Base-by-base conservation (phyloP, 2,888 invertebrate genomes). In the Lampropteryx suffumata region DNA sequence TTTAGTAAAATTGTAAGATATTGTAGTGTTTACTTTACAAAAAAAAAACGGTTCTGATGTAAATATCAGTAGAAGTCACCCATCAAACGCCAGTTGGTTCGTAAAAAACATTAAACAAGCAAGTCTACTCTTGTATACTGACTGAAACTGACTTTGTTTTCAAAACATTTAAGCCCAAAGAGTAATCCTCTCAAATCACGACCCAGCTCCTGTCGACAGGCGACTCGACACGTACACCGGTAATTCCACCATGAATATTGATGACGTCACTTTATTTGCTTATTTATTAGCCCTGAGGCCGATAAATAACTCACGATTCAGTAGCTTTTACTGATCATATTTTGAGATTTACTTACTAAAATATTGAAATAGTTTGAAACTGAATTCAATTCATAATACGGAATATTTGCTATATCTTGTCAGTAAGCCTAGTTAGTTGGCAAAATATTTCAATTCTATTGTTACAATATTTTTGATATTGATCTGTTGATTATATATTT, bases 211-310 rank as follows among this genome's bases (percentile, higher is more conserved):
- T 36, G 55, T 40, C 51, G 49, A 49, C 50, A 45, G 62, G 65
- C 64, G 65, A 64, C 55, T 62, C 62, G 65, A 72, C 82, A 81
- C 79, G 81, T 74, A 64, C 67, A 65, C 43, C 65, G 70, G 69
- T 84, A 83, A 84, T 84, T 74, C 70, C 57, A 66, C 70, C 78
- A 84, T 84, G 84, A 84, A 84, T 84, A 84, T 84, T 84, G 81
- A 84, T 83, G 78, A 61, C 57, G 69, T 73, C 82, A 83, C 77
- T 84, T 80, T 84, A 84, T 84, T 84, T 82, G 83, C 75, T 74
- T 80, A 78, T 79, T 79, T 81, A 80, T 84, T 80, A 83, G 74
- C 79, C 73, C 64, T 64, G 62, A 61, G 65, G 65, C 68, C 71
- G 72, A 82, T 82, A 78, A 42, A 76, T 76, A 77, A 74, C 73